Evolutionary conservation across 2,113 vertebrate genomes (phyloP).

Genomic region (Cranoglanis bouderius): DNA sequence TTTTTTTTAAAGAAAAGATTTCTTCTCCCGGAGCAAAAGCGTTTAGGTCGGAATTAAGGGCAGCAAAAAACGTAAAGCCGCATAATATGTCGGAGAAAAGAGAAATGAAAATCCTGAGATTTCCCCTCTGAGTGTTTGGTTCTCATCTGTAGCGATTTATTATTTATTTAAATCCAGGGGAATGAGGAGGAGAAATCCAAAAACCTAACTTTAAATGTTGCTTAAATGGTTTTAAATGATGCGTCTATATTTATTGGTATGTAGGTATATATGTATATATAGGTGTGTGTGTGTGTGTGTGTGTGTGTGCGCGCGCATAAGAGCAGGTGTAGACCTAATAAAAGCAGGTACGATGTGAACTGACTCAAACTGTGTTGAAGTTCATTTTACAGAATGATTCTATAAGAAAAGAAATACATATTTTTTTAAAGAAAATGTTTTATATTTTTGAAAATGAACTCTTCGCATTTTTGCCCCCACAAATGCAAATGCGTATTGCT

Average conservation of each 20-base stretch:
- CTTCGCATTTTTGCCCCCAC: too few relatives aligned
- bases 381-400: not conserved
- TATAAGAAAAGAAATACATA: not conserved
- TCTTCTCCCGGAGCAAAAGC: conserved; percentile 96
- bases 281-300: not conserved
- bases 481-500: not conserved
- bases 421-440: not conserved
- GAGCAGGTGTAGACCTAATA: too few relatives aligned
- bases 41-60: conserved; percentile 99
- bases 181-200: not conserved
- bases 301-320: not conserved
- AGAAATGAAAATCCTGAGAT: conserved; percentile 59
- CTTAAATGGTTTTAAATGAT: conserved; percentile 11
- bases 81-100: conserved; percentile 76
- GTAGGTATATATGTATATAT: not conserved
- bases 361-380: not conserved
- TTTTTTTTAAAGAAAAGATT: conserved; percentile 92
- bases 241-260: conserved; percentile 8
- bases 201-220: conserved; percentile 18
- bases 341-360: not conserved
- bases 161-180: conserved; percentile 53
- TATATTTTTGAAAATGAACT: not conserved
- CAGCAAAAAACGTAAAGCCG: conserved; percentile 90
- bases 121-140: conserved; percentile 64
- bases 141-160: conserved; percentile 54